A percentile compares a stretch with the other conserved stretches of the same genome.
Conservation (phyloP, 2,888 invertebrate species). For the Lasioglossum villosulum region DNA sequence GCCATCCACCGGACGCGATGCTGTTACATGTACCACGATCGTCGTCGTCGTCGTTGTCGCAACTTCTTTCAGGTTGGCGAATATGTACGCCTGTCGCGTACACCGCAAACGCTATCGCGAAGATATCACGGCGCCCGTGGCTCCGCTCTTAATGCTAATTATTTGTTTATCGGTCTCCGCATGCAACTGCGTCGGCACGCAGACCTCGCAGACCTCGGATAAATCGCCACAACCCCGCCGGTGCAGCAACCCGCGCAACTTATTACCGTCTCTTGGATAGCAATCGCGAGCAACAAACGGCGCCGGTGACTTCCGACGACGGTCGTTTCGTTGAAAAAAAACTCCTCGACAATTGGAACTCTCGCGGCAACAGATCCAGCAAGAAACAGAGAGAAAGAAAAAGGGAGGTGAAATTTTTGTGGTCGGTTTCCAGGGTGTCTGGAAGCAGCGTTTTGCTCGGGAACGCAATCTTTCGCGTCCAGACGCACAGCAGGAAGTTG, state of each 20-base stretch:
- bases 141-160: constrained; percentile 78
- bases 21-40: not conserved
- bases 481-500: too few species aligned
- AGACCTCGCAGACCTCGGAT: constrained; percentile 67
- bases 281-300: constrained; percentile 53
- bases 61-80: not conserved
- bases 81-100: not conserved
- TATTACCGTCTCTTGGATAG: constrained; percentile 50
- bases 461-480: too few species aligned
- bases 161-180: constrained; percentile 79
- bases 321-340: not conserved
- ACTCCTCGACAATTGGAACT: not conserved
- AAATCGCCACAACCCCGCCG: constrained; percentile 59
- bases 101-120: constrained; percentile 55
- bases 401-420: not conserved
- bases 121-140: constrained; percentile 64
- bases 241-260: constrained; percentile 33
- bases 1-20: not conserved
- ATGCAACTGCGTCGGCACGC: constrained; percentile 69
- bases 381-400: not conserved
- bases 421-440: not conserved
- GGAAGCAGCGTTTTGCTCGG: not conserved
- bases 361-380: not conserved
- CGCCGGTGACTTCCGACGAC: not conserved
- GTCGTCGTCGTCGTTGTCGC: not conserved